Base-by-base conservation (phyloP, 2,888 invertebrate species). In the Palloptera scutellata region DNA sequence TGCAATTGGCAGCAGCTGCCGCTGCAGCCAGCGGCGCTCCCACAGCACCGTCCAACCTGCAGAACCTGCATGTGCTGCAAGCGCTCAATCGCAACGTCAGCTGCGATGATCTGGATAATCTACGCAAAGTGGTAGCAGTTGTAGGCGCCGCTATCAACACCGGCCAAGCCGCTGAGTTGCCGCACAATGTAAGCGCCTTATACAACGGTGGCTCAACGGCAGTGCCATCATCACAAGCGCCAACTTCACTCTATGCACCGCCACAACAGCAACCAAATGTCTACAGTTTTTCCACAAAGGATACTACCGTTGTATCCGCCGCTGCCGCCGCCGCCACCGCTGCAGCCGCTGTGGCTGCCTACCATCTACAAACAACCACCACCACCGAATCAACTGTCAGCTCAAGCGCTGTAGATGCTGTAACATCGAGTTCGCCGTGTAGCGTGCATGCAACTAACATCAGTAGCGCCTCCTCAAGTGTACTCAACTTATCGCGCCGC, bases 401-500 rank as follows among this genome's bases (percentile, higher is more conserved):
- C 78, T 81, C 84, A 69, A 83, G 83, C 76, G 84, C 73, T 1
- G 76, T 74, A 1, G 79, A 81, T 63, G 74, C 82, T 0, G 81
- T 81, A 0, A 76, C 77, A 64, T 78, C 78, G 43, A 75, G 76
- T 2, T 80, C 79, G 48, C 75, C 78, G 10, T 17, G 59, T 45
- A 59, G 52, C 30, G 55, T 54, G 11, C 45, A 9, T 41, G 15
- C 41, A 13, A 59, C 51, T 15, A 15, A n/a, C n/a, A 30, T 30
- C 51, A 66, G 53, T n/a, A 68, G 69, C 59, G 58, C 71, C 41
- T 60, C 61, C n/a, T 77, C 79, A 48, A 84, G 91, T 72, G 93
- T 92, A 1, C 86, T 93, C 69, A 93, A 93, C 84, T 86, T 93
- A 60, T 92, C 91, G 1, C 84, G 91, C 57, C 86, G 89, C 0